These are phyloP conservation scores for Synergus gifuensis DNA, from an alignment of 2,888 invertebrate species.

Conservation along the genomic window DNA sequence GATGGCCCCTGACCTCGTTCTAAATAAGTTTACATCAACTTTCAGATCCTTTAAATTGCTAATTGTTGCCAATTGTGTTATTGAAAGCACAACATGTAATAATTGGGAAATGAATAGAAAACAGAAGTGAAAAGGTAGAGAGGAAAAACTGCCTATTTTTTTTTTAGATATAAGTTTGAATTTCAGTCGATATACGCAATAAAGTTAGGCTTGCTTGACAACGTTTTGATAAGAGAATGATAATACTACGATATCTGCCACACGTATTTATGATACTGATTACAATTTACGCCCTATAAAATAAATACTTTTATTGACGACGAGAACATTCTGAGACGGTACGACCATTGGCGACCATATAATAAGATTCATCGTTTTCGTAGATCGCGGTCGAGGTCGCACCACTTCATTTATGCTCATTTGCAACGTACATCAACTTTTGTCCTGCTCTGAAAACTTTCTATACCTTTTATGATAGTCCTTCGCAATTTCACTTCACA, in stretches of 20 bases:
- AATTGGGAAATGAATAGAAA: background rate
- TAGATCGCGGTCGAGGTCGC: constrained; percentile 1
- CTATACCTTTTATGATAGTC: background rate
- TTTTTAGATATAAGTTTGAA: constrained; percentile 1
- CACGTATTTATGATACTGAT: background rate
- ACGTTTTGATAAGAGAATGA: constrained; percentile 18
- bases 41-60: constrained; percentile 29
- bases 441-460: background rate
- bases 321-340: background rate
- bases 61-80: constrained; percentile 2
- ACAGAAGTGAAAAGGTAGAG: background rate
- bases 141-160: background rate
- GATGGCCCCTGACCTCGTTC: background rate
- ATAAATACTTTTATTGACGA: background rate
- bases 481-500: background rate
- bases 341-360: constrained; percentile 1
- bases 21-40: constrained; percentile 20
- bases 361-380: constrained; percentile 14
- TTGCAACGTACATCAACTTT: background rate
- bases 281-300: constrained; percentile 2
- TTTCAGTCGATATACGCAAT: constrained; percentile 8
- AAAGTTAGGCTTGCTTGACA: background rate
- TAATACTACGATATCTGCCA: background rate
- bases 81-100: background rate
- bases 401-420: background rate